Percentiles rank a stretch among this genome's conserved stretches.
These are phyloP conservation scores for Platycheirus rosarum DNA, from an alignment of 2,888 invertebrate genomes.

Conservation along the genomic window DNA sequence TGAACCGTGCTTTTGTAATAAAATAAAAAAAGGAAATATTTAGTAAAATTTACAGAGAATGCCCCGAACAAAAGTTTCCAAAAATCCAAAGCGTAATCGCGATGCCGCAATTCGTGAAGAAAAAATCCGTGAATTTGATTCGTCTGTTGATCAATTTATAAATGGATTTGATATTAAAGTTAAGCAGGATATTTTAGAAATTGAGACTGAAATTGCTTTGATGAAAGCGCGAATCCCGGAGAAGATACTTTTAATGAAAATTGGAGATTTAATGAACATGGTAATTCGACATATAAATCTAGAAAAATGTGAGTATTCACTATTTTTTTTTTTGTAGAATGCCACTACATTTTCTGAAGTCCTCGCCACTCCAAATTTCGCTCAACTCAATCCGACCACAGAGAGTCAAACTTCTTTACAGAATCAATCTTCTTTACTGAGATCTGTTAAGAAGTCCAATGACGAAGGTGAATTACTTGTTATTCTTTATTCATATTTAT, in stretches of 20 bases:
- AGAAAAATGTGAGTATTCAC: neutral
- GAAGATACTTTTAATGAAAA: constrained; percentile 78
- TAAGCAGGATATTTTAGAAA: constrained; percentile 58
- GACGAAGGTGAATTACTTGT: constrained; percentile 66
- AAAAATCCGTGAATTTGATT: constrained; percentile 79
- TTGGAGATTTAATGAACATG: constrained; percentile 78
- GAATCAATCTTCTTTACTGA: constrained; percentile 56
- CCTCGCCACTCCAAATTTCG: constrained; percentile 13
- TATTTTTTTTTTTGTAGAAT: constrained; percentile 29
- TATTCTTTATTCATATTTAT: constrained; percentile 25
- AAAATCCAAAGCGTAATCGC: constrained; percentile 81
- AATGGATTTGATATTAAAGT: constrained; percentile 76
- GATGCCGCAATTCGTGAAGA: constrained; percentile 81
- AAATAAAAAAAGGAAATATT: too few relatives aligned
- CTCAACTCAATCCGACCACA: neutral
- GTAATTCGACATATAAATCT: constrained; percentile 65
- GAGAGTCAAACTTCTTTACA: constrained; percentile 38
- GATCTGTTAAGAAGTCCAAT: constrained; percentile 56
- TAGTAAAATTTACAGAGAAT: constrained; percentile 72
- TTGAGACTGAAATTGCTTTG: constrained; percentile 44
- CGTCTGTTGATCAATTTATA: constrained; percentile 77
- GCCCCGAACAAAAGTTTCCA: constrained; percentile 82
- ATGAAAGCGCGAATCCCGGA: constrained; percentile 66
- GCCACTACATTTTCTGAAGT: constrained; percentile 53
- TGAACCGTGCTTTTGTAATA: too few relatives aligned